Percentiles rank a stretch among this genome's conserved stretches.
These are phyloP conservation scores for Antennarius maculatus DNA, from an alignment of 2,797 vertebrate genomes.

Conservation along the genomic window DNA sequence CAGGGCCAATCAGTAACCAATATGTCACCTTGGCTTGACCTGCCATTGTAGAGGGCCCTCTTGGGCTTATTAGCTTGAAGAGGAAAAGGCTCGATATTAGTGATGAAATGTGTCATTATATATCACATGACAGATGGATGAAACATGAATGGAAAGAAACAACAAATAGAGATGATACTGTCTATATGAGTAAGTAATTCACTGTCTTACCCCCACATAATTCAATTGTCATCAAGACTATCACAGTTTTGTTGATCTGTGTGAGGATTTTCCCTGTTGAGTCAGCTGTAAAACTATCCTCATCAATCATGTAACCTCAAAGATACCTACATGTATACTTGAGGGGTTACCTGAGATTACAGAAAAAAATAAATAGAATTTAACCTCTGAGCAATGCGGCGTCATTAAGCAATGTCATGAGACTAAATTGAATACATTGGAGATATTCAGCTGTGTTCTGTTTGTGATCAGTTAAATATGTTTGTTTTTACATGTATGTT, in stretches of 20 bases:
- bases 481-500: neutral
- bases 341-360: neutral
- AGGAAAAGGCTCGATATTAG: neutral
- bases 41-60: conserved; percentile 2
- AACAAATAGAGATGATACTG: conserved; percentile 17
- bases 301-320: conserved; percentile 14
- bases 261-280: conserved; percentile 33
- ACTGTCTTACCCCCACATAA: conserved; percentile 4
- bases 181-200: conserved; percentile 38
- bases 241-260: conserved; percentile 29
- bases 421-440: neutral
- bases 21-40: conserved; percentile 30
- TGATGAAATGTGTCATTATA: conserved; percentile 7
- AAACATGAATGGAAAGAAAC: conserved; percentile 8
- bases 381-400: neutral
- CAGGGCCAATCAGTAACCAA: conserved; percentile 29
- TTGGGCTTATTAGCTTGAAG: neutral
- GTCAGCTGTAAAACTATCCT: conserved; percentile 26
- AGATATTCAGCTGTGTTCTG: conserved; percentile 3
- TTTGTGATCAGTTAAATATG: neutral
- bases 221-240: conserved; percentile 8
- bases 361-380: too few relatives aligned
- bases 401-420: neutral
- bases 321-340: conserved; percentile 16
- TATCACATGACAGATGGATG: conserved; percentile 18